Base-by-base conservation (phyloP, 1,140 invertebrate species). In the Diprion similis region DNA sequence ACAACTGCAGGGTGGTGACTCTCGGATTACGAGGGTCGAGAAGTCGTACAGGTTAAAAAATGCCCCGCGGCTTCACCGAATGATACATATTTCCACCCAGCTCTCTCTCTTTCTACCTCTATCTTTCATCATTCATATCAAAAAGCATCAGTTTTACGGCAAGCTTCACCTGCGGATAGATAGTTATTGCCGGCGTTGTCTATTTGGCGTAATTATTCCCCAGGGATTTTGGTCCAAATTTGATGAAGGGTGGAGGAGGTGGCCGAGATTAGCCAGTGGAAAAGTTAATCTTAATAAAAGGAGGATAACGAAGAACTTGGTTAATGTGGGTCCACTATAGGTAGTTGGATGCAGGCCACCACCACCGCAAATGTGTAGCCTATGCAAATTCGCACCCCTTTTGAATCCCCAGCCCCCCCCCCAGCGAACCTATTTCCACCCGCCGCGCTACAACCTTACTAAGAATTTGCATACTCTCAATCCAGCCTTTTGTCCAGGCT, bases 261-360 rank as follows among this genome's bases (percentile, higher is more conserved):
- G 66, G 64, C 76, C 76, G 80, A 86, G 85, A 84, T 85, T 86
- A 84, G 77, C 73, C 11, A 75, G 67, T 83, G 85, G 87, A 85
- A 87, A 88, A 87, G 87, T 88, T 87, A 87, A 88, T 88, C 87
- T 87, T 87, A 87, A 88, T 88, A 87, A 88, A 87, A 83, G 86
- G 86, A 83, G 85, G 86, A 37, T 80, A 87, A 87, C 87, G 86
- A 85, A 84, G 71, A 65, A 76, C 70, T 67, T 74, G 8, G 75
- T 67, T 77, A 68, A 77, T 48, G 69, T 10, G 80, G 75, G 76
- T 74, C 70, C 51, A 68, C 68, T 77, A 77, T 71, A 48, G 66
- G 51, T 65, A 37, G 69, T 67, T 71, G 59, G 77, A 74, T 76
- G 72, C 76, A 66, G 47, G 24, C 68, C 74, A 70, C 78, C 74